Evolutionary conservation across 1,140 invertebrate species (phyloP), one percentile per base, ranked within the genome.

Genomic region (Pantala flavescens): DNA sequence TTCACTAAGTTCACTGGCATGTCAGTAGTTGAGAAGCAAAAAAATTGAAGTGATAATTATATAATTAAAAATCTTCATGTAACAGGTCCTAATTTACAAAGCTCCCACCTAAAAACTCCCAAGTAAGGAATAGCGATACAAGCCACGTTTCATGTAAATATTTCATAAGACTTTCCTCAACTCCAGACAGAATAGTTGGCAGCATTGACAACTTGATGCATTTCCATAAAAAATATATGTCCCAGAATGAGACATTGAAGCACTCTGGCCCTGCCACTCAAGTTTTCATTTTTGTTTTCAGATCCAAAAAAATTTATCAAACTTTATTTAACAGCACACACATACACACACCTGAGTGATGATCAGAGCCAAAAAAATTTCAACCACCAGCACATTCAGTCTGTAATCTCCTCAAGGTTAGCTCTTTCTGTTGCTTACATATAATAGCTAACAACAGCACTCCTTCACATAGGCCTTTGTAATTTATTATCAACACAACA

Each of bases 281-380:
- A 63, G 28, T 36, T 36, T 36, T 36, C 28, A 36, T 63, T 63
- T 63, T 16, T n/a, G n/a, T n/a, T 63, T 63, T 63, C 49, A 63
- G 49, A 63, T 63, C 49, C 49, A 63, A 63, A 63, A 63, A 63
- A 63, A 63, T 63, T 63, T 63, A 63, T 63, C 49, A 63, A 63
- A 63, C 49, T 19, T 63, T 63, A 63, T 63, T 63, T 63, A 63
- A 63, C 49, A 63, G 49, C 49, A 19, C 49, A 63, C 49, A 63
- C 49, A 63, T 63, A 63, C 49, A 63, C 49, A 63, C 49, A 63
- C 49, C 49, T 63, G 49, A 63, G 49, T 63, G 49, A 63, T 19
- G 49, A 63, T 19, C 49, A 63, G 49, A 63, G 49, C 49, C 49
- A 63, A 63, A 36, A 36, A 63, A 63, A 63, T 63, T n/a, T 63